Evolutionary conservation across 1,140 invertebrate genomes (phyloP).

Genomic region (Ditylenchus dipsaci): DNA sequence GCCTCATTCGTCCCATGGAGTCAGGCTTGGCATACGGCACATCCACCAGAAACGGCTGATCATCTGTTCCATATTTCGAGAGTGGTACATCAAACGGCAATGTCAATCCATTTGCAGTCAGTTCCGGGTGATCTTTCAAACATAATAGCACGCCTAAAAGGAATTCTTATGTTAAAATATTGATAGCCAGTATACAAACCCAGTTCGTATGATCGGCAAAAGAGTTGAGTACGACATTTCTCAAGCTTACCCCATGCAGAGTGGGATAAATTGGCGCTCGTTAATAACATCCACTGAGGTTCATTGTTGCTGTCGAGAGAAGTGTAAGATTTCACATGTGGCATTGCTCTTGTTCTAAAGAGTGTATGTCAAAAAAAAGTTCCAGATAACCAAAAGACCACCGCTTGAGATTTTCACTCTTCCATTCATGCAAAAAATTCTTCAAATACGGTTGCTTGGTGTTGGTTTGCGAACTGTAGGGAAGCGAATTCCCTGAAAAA

Average conservation of each 20-base stretch:
- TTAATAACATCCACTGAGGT: conserved; percentile 23
- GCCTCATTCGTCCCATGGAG: not conserved
- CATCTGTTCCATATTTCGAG: conserved; percentile 16
- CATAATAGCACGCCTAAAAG: not conserved
- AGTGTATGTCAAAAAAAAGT: not conserved
- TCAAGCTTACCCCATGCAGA: conserved; percentile 31
- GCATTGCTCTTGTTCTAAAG: conserved; percentile 20
- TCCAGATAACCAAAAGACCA: not conserved
- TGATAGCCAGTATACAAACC: not conserved
- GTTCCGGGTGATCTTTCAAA: conserved; percentile 3
- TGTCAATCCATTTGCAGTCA: not conserved
- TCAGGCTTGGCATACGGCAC: not conserved
- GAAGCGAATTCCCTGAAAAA: conserved; percentile 19
- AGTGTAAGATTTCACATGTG: conserved; percentile 24
- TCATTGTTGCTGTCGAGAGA: conserved; percentile 14
- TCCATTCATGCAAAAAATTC: conserved; percentile 32
- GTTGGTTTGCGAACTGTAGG: conserved; percentile 12
- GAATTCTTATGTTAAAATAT: not conserved
- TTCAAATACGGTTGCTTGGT: conserved; percentile 17
- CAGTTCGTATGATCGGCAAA: conserved; percentile 20
- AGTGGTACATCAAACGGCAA: conserved; percentile 27
- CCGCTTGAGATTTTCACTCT: conserved; percentile 23
- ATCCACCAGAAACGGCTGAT: conserved; percentile 21
- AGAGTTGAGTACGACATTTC: conserved; percentile 19
- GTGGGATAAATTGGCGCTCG: conserved; percentile 24